Base-by-base conservation (phyloP, 2,113 vertebrate species). In the Osmerus mordax region DNA sequence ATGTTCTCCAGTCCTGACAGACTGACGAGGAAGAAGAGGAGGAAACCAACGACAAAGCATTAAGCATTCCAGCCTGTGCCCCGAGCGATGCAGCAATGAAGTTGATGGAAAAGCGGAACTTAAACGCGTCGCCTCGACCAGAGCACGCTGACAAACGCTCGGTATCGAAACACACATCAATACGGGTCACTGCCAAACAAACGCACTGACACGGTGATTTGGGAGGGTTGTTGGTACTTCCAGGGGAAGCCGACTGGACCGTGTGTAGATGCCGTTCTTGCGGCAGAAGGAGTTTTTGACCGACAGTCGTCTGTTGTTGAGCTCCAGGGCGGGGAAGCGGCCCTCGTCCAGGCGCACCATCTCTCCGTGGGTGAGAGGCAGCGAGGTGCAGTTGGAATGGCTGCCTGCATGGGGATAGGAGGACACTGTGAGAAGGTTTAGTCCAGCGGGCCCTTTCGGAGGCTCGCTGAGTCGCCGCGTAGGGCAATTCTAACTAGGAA, bases 201-300 rank as follows among this genome's bases (percentile, higher is more conserved):
- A 9, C 7, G 8, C 36, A 1, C 36, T 9, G 3, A 41, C 8
- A 41, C 36, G 3, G 3, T 32, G 29, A 3, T 32, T 2, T 0
- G 29, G 29, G 29, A 32, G 29, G 29, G 15, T 36, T 25, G 15
- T 1, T 15, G 2, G 14, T 6, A 19, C n/a, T 66, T 53, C 4
- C 1, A 54, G 25, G 41, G 54, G 5, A 18, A 3, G 58, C 15
- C 65, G 29, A 78, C 91, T 87, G 67, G 67, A 98, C 97, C 97
- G 93, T 72, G 97, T 98, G 72, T 99, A 97, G 81, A 99, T 94
- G 81, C 97, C 97, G 0, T 98, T 99, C 90, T 99, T 99, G 51
- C 97, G 85, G 86, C 96, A 99, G 82, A 99, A 99, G 71, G 97
- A 99, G 78, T 98, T 98, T 90, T 99, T 99, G 81, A 98, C 94